phyloP scores from a whole-genome alignment of 2,797 vertebrate genomes.

The Monodelphis domestica region DNA sequence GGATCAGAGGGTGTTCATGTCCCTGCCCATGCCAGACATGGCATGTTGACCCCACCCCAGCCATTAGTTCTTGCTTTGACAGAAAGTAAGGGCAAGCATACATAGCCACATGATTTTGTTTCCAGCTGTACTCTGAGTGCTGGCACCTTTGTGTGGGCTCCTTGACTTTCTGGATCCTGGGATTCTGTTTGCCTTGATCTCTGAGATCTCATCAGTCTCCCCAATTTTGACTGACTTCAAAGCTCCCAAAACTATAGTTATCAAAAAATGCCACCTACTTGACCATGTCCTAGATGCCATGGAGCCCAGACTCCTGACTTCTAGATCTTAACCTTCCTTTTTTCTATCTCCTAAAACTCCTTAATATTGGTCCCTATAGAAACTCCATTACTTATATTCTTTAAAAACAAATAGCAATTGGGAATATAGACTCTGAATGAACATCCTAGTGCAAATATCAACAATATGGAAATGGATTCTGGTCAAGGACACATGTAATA shows the following conservation, averaged over 20 bases:
- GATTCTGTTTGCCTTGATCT: not conserved
- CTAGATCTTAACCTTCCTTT: not conserved
- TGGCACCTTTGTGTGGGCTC: not conserved
- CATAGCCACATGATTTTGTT: not conserved
- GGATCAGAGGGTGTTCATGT: not conserved
- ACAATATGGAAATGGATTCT: no score
- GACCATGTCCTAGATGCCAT: not conserved
- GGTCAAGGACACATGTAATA: no score
- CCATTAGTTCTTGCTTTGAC: not conserved
- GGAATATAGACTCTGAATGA: no score
- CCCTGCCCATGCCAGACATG: not conserved
- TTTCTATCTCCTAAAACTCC: not conserved
- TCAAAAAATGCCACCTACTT: not conserved
- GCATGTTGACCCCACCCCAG: not conserved
- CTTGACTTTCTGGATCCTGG: not conserved
- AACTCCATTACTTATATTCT: not conserved
- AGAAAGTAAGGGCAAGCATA: not conserved
- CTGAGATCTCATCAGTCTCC: not conserved
- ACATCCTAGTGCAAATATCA: no score
- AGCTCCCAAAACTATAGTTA: not conserved
- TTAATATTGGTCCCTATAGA: not conserved
- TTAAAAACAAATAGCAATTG: no score
- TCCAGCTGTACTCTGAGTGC: not conserved
- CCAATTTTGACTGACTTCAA: constrained; percentile 32
- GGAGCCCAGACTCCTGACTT: not conserved